Evolutionary conservation across 1,140 invertebrate genomes (phyloP).

Genomic region (Scaptomyza pallida): DNA sequence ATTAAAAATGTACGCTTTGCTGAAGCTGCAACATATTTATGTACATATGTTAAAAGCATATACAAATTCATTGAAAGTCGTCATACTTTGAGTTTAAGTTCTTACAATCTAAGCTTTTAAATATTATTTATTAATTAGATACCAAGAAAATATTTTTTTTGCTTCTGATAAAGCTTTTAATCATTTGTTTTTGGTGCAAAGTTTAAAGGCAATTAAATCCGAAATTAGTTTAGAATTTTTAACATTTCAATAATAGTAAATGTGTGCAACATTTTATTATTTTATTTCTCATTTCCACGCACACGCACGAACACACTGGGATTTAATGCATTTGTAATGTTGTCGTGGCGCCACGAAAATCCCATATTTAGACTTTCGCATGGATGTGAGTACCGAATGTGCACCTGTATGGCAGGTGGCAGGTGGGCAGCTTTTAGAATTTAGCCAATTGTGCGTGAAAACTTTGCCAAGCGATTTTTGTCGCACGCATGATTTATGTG

Average conservation of each 20-base stretch:
- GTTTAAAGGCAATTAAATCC: background rate
- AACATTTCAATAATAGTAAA: background rate
- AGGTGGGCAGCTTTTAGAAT: conserved; percentile 13
- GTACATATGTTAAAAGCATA: conserved; percentile 8
- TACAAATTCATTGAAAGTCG: background rate
- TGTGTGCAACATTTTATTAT: background rate
- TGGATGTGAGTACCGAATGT: background rate
- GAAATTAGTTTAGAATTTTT: background rate
- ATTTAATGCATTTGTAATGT: conserved; percentile 28
- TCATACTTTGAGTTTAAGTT: background rate
- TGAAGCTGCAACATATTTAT: conserved; percentile 42
- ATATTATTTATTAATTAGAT: background rate
- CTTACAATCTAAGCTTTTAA: background rate
- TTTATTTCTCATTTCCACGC: background rate
- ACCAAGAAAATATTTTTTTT: background rate
- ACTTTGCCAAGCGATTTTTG: conserved; percentile 51
- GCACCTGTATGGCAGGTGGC: conserved; percentile 25
- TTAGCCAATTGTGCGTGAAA: conserved; percentile 67
- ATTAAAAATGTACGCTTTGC: conserved; percentile 68
- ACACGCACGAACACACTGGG: background rate
- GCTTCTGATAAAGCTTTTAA: background rate
- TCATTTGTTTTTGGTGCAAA: background rate
- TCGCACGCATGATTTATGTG: conserved; percentile 68
- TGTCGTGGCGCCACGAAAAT: background rate
- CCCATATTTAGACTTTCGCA: background rate